A percentile compares a stretch with the other conserved stretches of the same genome.
Evolutionary conservation across 2,113 vertebrate genomes (phyloP).

Genomic region (Pica pica): DNA sequence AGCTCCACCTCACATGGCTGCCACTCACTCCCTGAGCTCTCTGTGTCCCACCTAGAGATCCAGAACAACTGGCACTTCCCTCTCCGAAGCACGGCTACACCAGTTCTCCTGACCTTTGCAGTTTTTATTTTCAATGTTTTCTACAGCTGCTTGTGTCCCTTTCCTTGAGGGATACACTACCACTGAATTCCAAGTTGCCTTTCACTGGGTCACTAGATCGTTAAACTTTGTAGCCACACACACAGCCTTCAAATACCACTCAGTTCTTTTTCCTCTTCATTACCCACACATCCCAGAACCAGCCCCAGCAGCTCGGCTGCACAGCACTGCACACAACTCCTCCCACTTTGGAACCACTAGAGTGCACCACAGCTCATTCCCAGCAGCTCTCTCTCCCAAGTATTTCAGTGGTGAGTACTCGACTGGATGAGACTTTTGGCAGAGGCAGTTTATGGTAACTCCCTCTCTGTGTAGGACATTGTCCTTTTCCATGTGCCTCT

Average conservation of each 20-base stretch:
- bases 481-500: not conserved
- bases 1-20: rapidly evolving
- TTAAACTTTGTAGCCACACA: not conserved
- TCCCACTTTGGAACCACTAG: not conserved
- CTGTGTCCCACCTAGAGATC: not conserved
- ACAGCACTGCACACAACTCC: not conserved
- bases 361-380: not conserved
- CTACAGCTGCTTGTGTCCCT: not conserved
- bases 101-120: rapidly evolving
- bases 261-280: not conserved
- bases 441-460: not conserved
- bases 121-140: not conserved
- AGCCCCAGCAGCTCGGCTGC: not conserved
- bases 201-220: not conserved
- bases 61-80: not conserved
- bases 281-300: not conserved
- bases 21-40: not conserved
- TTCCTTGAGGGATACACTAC: not conserved
- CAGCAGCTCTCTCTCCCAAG: not conserved
- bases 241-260: rapidly evolving
- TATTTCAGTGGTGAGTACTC: not conserved
- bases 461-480: not conserved
- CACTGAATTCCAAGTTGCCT: not conserved
- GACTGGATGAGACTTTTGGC: not conserved
- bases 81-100: not conserved